Percentiles rank a stretch among this genome's conserved stretches.
phyloP scores from a whole-genome alignment of 2,797 vertebrate species.

The Labeo calbasu region DNA sequence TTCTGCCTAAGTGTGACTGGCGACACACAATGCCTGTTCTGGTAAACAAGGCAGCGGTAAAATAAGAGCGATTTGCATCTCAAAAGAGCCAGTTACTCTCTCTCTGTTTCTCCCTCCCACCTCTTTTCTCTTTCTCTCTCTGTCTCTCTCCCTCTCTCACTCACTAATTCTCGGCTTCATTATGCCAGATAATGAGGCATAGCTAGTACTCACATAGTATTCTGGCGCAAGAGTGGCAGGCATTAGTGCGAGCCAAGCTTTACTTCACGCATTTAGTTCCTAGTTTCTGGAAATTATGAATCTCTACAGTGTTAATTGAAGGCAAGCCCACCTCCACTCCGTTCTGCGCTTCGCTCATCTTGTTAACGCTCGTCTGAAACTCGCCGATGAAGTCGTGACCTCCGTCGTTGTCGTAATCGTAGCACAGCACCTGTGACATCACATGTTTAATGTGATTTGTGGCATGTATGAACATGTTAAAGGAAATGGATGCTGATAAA shows the following conservation, averaged over 20 bases:
- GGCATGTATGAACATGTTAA: background rate
- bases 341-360: conserved; percentile 89
- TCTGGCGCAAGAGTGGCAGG: conserved; percentile 47
- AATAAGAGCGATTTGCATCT: conserved; percentile 69
- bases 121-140: conserved; percentile 53
- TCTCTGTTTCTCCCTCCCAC: conserved; percentile 52
- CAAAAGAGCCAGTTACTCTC: conserved; percentile 68
- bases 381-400: conserved; percentile 98
- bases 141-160: conserved; percentile 45
- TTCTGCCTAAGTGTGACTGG: conserved; percentile 40
- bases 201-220: conserved; percentile 39
- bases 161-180: conserved; percentile 53
- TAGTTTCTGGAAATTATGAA: conserved; percentile 21
- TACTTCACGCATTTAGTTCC: conserved; percentile 29
- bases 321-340: conserved; percentile 80
- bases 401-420: conserved; percentile 95
- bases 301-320: conserved; percentile 25
- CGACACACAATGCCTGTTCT: conserved; percentile 63
- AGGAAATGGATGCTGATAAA: background rate
- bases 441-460: background rate
- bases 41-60: conserved; percentile 64
- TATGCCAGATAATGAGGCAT: conserved; percentile 57
- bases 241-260: conserved; percentile 43
- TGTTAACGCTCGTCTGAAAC: conserved; percentile 88
- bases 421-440: conserved; percentile 86